These are phyloP conservation scores for Tortricodes alternella DNA, from an alignment of 2,888 invertebrate species.

Conservation along the genomic window DNA sequence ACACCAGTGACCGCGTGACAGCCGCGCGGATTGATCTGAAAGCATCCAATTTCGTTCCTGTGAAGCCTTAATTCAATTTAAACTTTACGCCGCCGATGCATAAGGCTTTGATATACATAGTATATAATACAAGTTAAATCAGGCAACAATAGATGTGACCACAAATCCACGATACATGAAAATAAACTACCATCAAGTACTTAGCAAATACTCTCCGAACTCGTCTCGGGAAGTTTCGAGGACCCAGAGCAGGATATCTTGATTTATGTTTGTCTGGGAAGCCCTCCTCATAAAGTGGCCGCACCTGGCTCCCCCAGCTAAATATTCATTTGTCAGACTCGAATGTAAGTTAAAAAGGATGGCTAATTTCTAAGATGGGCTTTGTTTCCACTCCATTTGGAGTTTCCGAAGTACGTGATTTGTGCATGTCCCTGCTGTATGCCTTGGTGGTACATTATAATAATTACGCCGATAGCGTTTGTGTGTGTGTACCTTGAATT, in stretches of 20 bases:
- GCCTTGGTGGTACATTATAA: slow-evolving; percentile 10
- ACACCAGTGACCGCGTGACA: too few species aligned
- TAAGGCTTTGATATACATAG: too few species aligned
- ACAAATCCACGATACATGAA: slow-evolving; percentile 1
- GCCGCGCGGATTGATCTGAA: too few species aligned
- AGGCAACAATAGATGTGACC: background rate
- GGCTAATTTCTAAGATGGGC: slow-evolving; percentile 75
- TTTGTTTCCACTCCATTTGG: slow-evolving; percentile 49
- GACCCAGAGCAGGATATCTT: slow-evolving; percentile 47
- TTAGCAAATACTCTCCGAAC: slow-evolving; percentile 13
- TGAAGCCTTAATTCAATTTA: too few species aligned
- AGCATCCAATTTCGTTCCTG: too few species aligned
- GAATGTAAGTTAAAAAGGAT: slow-evolving; percentile 75
- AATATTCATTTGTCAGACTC: slow-evolving; percentile 76
- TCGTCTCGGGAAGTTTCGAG: slow-evolving; percentile 38
- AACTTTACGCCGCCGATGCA: too few species aligned
- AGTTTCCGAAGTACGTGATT: slow-evolving; percentile 8
- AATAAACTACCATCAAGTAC: slow-evolving; percentile 21
- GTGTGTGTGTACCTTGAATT: background rate
- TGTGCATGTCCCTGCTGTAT: background rate
- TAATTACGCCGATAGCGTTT: slow-evolving; percentile 6
- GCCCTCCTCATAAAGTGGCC: slow-evolving; percentile 47
- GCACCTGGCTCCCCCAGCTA: slow-evolving; percentile 68
- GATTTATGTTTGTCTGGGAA: slow-evolving; percentile 61
- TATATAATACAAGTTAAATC: too few species aligned